Base-by-base conservation (phyloP, 2,113 vertebrate genomes). In the Phrynocephalus versicolor region DNA sequence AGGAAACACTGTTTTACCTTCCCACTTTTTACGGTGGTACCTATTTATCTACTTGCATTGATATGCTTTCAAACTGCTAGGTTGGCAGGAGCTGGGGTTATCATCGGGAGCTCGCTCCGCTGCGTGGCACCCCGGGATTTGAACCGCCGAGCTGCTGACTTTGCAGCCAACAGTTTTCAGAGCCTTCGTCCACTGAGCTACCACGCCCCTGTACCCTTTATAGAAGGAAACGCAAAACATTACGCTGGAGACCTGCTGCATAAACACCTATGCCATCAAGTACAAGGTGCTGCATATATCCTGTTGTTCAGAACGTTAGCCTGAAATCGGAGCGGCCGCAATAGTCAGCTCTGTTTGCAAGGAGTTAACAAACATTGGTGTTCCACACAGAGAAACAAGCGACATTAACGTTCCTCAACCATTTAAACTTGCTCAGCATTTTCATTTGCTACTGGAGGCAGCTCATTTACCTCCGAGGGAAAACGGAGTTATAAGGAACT, bases 391-490 rank as follows among this genome's bases (percentile, higher is more conserved):
- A 33, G 65, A 65, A 55, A 80, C 62, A 70, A 83, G 67, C 35
- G 13, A 30, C 75, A 87, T 87, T 87, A 86, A 82, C 65, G 58
- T 70, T 82, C 79, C 67, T 35, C 65, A 79, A 51, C 71, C 81
- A 79, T 86, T 69, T 65, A 65, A 65, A 71, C 69, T n/a, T 64
- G 73, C 82, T 79, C 86, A 87, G 75, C 69, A 30, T 57, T 79
- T 83, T 39, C 73, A 79, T 79, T 55, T 79, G 23, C 58, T 75
- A 79, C 70, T 33, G n/a, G 55, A 83, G 37, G 58, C 64, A 80
- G 71, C 27, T 80, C 76, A 85, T 88, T 86, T 67, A 89, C 51
- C 71, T 83, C 85, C 73, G 2, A 87, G 69, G 75, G 67, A 70
- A 65, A 83, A 73, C 65, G 30, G 57, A 73, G 55, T 41, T 39